Evolutionary conservation across 2,888 invertebrate genomes (phyloP), one percentile per base, ranked within the genome.

Genomic region (Bembecia ichneumoniformis): DNA sequence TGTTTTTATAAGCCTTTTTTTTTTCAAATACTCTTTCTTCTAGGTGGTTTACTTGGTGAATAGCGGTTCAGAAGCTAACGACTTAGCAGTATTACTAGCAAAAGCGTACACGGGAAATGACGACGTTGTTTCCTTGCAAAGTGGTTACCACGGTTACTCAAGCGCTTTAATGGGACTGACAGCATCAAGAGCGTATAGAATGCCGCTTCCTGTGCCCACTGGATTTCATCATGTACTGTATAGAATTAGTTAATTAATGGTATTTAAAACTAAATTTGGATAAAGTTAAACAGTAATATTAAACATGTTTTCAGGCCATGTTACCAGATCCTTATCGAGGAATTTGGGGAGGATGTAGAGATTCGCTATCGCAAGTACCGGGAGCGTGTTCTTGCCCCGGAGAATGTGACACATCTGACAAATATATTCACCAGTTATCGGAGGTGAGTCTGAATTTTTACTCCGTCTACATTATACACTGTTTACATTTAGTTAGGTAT

Each of bases 61-160:
- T 79, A 98, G 98, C 65, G 99, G 99, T 0, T 96, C 97, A 3
- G 99, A 99, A 81, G 98, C 99, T 0, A 99, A 98, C 68, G 99
- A 99, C 73, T 83, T 99, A 51, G 99, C 99, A 0, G 88, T 96
- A 57, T 72, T 97, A 34, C 89, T 99, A 77, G 94, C 98, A 0
- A 90, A 97, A 61, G 77, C 95, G 0, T 91, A 96, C 71, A 98
- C 98, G 0, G 93, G 93, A 1, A 92, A 93, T 65, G 92, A 91
- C 63, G 97, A 98, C 60, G 89, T 98, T 14, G 82, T 99, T 35
- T 93, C 96, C 0, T 86, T 99, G 48, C 92, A 94, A 63, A 97
- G 96, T 81, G 90, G 92, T 54, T 99, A 98, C 77, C 98, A 99
- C 68, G 99, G 99, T 4, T 94, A 94, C 86, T 95, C 95, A 36